Evolutionary conservation across 2,888 invertebrate genomes (phyloP).

Genomic region (Cantharis lateralis): DNA sequence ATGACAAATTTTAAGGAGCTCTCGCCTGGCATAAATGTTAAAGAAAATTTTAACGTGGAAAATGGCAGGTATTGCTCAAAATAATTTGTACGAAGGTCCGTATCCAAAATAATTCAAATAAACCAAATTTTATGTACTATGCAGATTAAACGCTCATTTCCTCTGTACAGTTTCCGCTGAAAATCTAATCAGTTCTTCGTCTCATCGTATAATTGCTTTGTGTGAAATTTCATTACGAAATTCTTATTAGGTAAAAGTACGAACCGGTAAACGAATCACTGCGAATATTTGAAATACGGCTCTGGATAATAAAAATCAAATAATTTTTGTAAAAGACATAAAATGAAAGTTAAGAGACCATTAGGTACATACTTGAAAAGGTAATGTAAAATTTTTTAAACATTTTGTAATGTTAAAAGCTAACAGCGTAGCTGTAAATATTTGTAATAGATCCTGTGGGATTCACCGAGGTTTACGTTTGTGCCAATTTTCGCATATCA

Average conservation of each 20-base stretch:
- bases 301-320: background rate
- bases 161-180: background rate
- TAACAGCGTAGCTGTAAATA: background rate
- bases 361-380: background rate
- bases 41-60: background rate
- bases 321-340: background rate
- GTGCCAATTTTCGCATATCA: background rate
- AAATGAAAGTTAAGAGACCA: background rate
- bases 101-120: background rate
- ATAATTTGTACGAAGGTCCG: background rate
- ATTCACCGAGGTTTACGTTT: background rate
- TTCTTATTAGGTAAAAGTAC: background rate
- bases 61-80: background rate
- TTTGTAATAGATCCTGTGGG: background rate
- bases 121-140: background rate
- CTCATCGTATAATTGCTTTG: background rate
- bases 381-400: background rate
- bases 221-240: background rate
- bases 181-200: background rate
- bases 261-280: background rate
- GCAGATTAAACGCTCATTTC: background rate
- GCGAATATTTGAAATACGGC: background rate
- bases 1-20: background rate
- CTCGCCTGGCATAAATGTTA: background rate
- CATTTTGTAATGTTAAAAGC: background rate